Percentiles rank a stretch among this genome's conserved stretches.
These are phyloP conservation scores for Lithobates sylvaticus DNA, from an alignment of 2,797 vertebrate genomes.

Conservation along the genomic window DNA sequence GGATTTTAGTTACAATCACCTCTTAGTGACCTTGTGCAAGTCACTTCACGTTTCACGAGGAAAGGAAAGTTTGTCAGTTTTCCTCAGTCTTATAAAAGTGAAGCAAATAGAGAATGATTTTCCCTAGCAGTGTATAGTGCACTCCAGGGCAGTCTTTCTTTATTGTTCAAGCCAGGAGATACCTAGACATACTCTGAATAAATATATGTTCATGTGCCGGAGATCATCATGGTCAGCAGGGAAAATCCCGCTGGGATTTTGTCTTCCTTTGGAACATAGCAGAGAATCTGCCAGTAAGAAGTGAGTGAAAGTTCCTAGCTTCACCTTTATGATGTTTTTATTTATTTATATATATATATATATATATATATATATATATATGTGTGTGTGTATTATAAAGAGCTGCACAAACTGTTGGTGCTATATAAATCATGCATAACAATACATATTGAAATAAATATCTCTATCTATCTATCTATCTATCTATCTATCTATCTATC, in stretches of 20 bases:
- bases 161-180: slow-evolving; percentile 37
- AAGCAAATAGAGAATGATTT: slow-evolving; percentile 48
- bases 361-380: too few species aligned
- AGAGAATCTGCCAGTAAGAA: slow-evolving; percentile 37
- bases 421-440: too few species aligned
- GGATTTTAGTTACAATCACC: slow-evolving; percentile 53
- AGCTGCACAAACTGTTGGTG: too few species aligned
- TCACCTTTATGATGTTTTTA: slow-evolving; percentile 12
- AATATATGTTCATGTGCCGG: slow-evolving; percentile 44
- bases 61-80: slow-evolving; percentile 47
- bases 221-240: slow-evolving; percentile 43
- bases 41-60: slow-evolving; percentile 25
- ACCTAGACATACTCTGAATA: slow-evolving; percentile 47
- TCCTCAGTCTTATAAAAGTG: slow-evolving; percentile 5
- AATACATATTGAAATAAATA: too few species aligned
- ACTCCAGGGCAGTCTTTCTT: slow-evolving; percentile 45
- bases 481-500: too few species aligned
- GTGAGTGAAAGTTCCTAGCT: slow-evolving; percentile 14
- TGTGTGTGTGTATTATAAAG: too few species aligned
- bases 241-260: slow-evolving; percentile 47
- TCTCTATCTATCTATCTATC: too few species aligned
- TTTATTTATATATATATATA: slow-evolving; percentile 9
- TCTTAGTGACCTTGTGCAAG: slow-evolving; percentile 44
- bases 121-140: slow-evolving; percentile 19
- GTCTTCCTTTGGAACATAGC: slow-evolving; percentile 20